These are phyloP conservation scores for Chlamydotis undulata DNA, from an alignment of 2,113 vertebrate species.

Conservation along the genomic window DNA sequence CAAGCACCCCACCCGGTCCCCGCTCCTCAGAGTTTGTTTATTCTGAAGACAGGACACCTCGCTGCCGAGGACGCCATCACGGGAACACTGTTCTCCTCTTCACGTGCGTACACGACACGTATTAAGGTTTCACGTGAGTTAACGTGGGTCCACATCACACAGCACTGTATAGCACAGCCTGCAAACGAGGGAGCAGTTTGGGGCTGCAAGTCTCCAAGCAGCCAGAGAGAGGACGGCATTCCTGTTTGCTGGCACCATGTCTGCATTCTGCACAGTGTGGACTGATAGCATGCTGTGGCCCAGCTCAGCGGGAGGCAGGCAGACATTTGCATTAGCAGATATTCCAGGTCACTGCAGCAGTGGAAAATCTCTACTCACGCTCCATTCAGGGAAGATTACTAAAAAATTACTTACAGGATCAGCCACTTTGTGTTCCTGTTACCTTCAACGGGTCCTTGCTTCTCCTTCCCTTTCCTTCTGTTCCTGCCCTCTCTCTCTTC, in stretches of 20 bases:
- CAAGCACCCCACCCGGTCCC: no score
- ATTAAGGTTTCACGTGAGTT: neutral
- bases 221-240: neutral
- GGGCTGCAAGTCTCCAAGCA: neutral
- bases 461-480: neutral
- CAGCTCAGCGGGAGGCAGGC: neutral
- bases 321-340: no score
- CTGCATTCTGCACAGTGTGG: no score
- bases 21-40: neutral
- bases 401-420: neutral
- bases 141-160: no score
- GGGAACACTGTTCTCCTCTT: neutral
- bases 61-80: neutral
- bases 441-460: neutral
- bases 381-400: neutral
- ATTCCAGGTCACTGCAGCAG: neutral
- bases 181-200: no score
- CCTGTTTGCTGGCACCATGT: neutral
- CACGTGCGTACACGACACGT: rapidly evolving
- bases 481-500: neutral
- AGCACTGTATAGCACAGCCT: neutral
- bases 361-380: no score
- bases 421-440: neutral
- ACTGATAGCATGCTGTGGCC: no score
- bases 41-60: neutral